Evolutionary conservation across 1,140 invertebrate species (phyloP).

Genomic region (Capitella teleta): DNA sequence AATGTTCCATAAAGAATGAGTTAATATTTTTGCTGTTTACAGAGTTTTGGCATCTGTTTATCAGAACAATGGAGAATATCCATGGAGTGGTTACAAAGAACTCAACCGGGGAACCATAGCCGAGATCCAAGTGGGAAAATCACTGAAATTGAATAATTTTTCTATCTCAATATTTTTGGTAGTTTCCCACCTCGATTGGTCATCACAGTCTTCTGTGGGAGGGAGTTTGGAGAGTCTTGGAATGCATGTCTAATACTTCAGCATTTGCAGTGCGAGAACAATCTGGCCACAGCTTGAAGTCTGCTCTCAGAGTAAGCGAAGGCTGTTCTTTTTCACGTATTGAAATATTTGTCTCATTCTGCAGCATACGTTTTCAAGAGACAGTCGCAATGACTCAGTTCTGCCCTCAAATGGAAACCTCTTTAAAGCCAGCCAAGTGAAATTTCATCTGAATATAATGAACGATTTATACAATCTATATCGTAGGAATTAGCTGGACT

Average conservation of each 20-base stretch:
- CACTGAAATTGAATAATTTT: neutral
- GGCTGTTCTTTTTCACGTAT: neutral
- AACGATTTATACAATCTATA: too few relatives aligned
- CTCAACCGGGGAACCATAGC: slow-evolving; percentile 44
- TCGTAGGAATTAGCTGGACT: slow-evolving; percentile 67
- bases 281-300: slow-evolving; percentile 73
- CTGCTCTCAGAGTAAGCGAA: slow-evolving; percentile 49
- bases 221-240: slow-evolving; percentile 63
- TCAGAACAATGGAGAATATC: slow-evolving; percentile 60
- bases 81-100: slow-evolving; percentile 65
- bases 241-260: slow-evolving; percentile 50
- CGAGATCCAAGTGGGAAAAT: too few relatives aligned
- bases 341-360: neutral
- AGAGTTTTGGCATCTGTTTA: slow-evolving; percentile 58
- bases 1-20: neutral
- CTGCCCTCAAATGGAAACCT: neutral
- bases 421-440: neutral
- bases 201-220: slow-evolving; percentile 72
- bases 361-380: neutral
- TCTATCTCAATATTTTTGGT: slow-evolving; percentile 7
- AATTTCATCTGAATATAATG: neutral
- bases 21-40: slow-evolving; percentile 17
- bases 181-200: slow-evolving; percentile 34
- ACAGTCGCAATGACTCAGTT: neutral
- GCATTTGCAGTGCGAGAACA: slow-evolving; percentile 72